Conservation (phyloP, 2,888 invertebrate genomes). For the Habrosyne pyritoides region DNA sequence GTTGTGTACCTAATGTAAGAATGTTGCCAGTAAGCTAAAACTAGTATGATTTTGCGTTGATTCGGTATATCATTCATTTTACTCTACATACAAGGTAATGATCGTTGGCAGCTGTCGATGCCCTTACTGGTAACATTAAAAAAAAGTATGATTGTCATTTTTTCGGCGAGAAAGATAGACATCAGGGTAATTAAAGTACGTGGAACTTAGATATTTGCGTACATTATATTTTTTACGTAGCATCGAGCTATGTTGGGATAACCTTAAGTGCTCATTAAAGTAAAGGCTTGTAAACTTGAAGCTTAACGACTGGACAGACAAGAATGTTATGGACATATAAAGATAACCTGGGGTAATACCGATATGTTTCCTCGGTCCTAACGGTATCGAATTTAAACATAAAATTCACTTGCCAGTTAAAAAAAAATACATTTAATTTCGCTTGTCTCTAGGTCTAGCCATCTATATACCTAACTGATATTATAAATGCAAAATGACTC, state of each 20-base stretch:
- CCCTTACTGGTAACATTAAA: background rate
- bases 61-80: background rate
- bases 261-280: background rate
- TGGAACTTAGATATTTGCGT: background rate
- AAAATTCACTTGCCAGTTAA: no score
- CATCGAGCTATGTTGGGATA: background rate
- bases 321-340: background rate
- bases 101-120: background rate
- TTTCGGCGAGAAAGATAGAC: background rate
- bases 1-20: slow-evolving; percentile 23
- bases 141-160: background rate
- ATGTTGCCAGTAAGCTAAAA: background rate
- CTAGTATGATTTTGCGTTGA: background rate
- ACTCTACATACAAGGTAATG: background rate
- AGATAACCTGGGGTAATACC: background rate
- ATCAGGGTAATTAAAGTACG: background rate
- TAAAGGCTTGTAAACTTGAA: background rate
- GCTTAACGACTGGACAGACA: background rate
- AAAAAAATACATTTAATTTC: no score
- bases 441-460: no score
- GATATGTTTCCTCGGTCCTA: no score
- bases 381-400: no score
- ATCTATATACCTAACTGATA: no score
- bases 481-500: no score
- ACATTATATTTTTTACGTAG: no score